These are phyloP conservation scores for Rhinolophus ferrumequinum DNA, from an alignment of 2,113 vertebrate species.

Conservation along the genomic window DNA sequence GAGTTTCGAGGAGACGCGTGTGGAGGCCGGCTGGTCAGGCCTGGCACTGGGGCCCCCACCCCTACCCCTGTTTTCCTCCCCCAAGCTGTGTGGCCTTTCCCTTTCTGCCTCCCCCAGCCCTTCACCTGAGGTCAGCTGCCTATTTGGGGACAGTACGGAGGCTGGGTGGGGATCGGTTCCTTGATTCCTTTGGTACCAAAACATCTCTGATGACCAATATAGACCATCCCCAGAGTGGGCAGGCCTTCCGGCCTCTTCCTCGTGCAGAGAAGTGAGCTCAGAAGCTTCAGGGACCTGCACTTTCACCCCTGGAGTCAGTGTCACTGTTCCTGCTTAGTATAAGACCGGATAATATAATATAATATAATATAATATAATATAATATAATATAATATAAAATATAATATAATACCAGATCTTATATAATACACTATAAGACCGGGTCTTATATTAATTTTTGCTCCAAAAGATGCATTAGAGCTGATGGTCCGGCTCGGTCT, in stretches of 20 bases:
- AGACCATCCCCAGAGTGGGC: background rate
- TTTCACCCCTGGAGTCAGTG: background rate
- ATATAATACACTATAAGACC: too few species aligned
- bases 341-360: too few species aligned
- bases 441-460: too few species aligned
- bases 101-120: background rate
- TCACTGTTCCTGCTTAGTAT: background rate
- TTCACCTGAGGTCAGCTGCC: background rate
- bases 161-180: background rate
- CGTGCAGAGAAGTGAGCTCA: background rate
- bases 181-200: background rate
- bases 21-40: background rate
- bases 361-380: too few species aligned
- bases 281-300: fast-evolving
- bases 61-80: too few species aligned
- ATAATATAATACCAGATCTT: too few species aligned
- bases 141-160: background rate
- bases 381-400: too few species aligned
- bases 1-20: background rate
- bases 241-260: background rate
- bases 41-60: background rate
- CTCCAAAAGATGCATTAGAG: too few species aligned
- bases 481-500: too few species aligned
- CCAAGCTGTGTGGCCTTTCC: background rate
- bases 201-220: background rate